Percentiles rank a stretch among this genome's conserved stretches.
These are phyloP conservation scores for Gulo gulo DNA, from an alignment of 2,113 vertebrate species.

Conservation along the genomic window DNA sequence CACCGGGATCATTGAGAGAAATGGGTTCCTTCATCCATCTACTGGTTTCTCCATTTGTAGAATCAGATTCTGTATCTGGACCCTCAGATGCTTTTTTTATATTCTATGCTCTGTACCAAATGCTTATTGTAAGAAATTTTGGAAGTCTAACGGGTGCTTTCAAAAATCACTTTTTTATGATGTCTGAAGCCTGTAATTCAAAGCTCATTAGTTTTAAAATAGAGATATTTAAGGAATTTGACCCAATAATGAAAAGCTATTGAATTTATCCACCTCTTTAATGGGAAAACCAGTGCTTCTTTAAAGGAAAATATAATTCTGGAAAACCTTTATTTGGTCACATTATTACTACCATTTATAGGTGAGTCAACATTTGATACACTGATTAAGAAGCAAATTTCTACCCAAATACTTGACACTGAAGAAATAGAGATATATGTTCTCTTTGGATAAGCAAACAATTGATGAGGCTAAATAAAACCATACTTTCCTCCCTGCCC, in stretches of 20 bases:
- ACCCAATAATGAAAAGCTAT: not conserved
- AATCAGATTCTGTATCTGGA: not conserved
- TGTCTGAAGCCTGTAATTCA: not conserved
- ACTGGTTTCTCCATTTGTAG: not conserved
- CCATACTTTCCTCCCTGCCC: not conserved
- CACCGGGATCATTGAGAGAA: not conserved
- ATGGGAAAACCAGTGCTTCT: not conserved
- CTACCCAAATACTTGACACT: not conserved
- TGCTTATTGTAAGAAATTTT: not conserved
- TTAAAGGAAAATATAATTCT: not conserved
- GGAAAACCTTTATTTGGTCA: not conserved
- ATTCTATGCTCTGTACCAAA: not conserved
- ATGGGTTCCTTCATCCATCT: not conserved
- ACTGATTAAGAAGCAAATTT: not conserved
- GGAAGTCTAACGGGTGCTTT: not conserved
- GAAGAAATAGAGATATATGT: not conserved
- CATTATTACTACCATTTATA: not conserved
- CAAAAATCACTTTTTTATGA: constrained; percentile 23
- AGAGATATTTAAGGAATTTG: not conserved
- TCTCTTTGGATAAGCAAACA: not conserved
- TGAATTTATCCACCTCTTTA: not conserved
- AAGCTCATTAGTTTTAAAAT: constrained; percentile 9
- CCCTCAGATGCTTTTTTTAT: not conserved
- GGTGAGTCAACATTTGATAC: not conserved
- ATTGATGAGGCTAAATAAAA: not conserved